A percentile compares a stretch with the other conserved stretches of the same genome.
These are phyloP conservation scores for Papilio polyxenes DNA, from an alignment of 1,140 invertebrate genomes.

Conservation along the genomic window DNA sequence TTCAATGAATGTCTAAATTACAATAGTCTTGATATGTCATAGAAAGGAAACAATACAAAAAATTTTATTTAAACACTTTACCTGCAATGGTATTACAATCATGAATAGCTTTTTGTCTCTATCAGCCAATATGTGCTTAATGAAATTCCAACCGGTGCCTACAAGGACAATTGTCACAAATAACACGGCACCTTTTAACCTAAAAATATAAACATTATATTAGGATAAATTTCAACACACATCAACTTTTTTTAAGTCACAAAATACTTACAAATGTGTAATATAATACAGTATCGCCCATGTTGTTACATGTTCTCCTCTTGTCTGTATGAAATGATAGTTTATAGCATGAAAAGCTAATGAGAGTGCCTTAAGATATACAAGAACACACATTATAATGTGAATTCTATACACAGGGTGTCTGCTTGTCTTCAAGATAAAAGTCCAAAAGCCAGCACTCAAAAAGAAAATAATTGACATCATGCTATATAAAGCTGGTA, in stretches of 20 bases:
- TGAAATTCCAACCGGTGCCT: slow-evolving; percentile 99
- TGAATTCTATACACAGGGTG: slow-evolving; percentile 97
- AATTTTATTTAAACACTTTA: slow-evolving; percentile 61
- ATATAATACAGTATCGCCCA: slow-evolving; percentile 99
- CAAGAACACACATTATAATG: slow-evolving; percentile 96
- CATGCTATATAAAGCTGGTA: slow-evolving; percentile 95
- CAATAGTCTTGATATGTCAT: background rate
- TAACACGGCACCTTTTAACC: slow-evolving; percentile 94
- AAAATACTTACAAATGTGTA: slow-evolving; percentile 90
- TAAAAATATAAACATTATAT: slow-evolving; percentile 59
- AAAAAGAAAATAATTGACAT: slow-evolving; percentile 95
- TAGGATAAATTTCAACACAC: slow-evolving; percentile 12
- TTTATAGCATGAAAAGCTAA: slow-evolving; percentile 98
- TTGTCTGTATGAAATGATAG: slow-evolving; percentile 97
- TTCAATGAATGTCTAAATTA: background rate
- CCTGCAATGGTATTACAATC: slow-evolving; percentile 98
- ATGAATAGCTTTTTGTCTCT: slow-evolving; percentile 99
- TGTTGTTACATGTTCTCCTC: slow-evolving; percentile 96
- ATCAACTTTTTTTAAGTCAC: background rate
- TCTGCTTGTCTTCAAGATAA: slow-evolving; percentile 91
- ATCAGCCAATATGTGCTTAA: slow-evolving; percentile 98
- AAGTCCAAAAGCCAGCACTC: slow-evolving; percentile 95
- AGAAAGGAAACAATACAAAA: background rate
- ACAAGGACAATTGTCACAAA: slow-evolving; percentile 98
- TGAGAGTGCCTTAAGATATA: slow-evolving; percentile 95